Base-by-base conservation (phyloP, 2,797 vertebrate genomes). In the Xenops minutus region DNA sequence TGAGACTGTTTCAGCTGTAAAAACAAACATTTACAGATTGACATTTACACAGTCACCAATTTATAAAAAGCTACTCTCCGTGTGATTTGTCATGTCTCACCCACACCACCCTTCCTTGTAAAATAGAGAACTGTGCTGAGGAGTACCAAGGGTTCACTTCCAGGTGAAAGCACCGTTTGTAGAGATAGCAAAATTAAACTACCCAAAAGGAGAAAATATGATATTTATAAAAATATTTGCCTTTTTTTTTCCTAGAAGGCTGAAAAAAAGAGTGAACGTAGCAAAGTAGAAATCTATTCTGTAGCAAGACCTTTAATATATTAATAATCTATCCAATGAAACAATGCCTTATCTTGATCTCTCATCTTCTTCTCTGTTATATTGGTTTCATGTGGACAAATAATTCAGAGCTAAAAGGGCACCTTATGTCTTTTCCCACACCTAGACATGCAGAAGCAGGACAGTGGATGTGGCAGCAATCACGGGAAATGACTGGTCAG, bases 1-100 rank as follows among this genome's bases (percentile, higher is more conserved):
- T 90, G 92, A 97, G 95, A 96, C 96, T 95, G 71, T 96, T 97
- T 96, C 96, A 93, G 91, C 41, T 81, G 88, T 92, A 96, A 95
- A 98, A 95, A 95, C 95, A 96, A 96, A 97, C 96, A 96, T 96
- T 96, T 97, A 96, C 91, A 93, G 93, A 97, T 93, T 97, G 96
- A 95, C 96, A 96, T 97, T 97, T 97, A 95, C 87, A 83, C 67
- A 93, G 84, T 94, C 67, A 89, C 73, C 66, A 84, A 88, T 94
- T 96, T 96, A 95, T 80, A 86, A 96, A 92, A 85, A 75, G 49
- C 68, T 85, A 37, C 26, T 93, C 30, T 96, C 87, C 62, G 34
- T 94, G 89, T 81, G 73, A 92, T 91, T 93, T 97, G 43, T 75
- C 79, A 48, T 91, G 85, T 84, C 48, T 92, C n/a, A 10, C 54